A percentile compares a stretch with the other conserved stretches of the same genome.
Conservation (phyloP, 2,113 vertebrate species). For the Eretmochelys imbricata region DNA sequence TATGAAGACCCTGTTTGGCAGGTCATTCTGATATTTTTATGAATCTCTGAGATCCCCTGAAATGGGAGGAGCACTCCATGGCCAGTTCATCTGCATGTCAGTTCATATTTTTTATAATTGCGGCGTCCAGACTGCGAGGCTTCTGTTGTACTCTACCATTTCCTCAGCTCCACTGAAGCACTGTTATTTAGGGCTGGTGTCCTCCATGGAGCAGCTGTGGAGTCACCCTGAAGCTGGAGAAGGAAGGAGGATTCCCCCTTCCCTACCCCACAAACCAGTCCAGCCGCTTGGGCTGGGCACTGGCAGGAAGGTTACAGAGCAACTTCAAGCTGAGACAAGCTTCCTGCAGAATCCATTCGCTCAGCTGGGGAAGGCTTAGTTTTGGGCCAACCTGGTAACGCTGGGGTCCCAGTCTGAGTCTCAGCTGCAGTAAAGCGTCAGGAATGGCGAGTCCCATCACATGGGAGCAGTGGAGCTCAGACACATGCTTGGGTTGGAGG, state of each 20-base stretch:
- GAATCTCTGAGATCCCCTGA: not conserved
- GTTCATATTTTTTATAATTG: not conserved
- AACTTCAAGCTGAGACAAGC: not conserved
- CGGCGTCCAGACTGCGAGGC: not conserved
- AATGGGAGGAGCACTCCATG: not conserved
- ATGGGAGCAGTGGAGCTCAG: not conserved
- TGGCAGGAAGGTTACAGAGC: accelerated
- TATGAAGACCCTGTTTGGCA: not conserved
- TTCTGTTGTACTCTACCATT: not conserved
- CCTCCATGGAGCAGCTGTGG: not conserved
- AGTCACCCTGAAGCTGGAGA: not conserved
- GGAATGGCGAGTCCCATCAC: not conserved
- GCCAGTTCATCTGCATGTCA: not conserved
- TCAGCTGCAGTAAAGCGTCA: not conserved
- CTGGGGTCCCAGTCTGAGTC: not conserved
- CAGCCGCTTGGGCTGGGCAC: not conserved
- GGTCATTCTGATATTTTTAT: not conserved
- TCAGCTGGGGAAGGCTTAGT: not conserved
- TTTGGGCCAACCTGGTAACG: not conserved
- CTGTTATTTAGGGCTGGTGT: not conserved
- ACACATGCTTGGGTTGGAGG: not conserved
- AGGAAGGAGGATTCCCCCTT: not conserved
- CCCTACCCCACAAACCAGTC: not conserved
- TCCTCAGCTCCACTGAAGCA: not conserved
- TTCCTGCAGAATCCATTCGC: not conserved